phyloP scores from a whole-genome alignment of 2,888 invertebrate species.

The Patella caerulea region DNA sequence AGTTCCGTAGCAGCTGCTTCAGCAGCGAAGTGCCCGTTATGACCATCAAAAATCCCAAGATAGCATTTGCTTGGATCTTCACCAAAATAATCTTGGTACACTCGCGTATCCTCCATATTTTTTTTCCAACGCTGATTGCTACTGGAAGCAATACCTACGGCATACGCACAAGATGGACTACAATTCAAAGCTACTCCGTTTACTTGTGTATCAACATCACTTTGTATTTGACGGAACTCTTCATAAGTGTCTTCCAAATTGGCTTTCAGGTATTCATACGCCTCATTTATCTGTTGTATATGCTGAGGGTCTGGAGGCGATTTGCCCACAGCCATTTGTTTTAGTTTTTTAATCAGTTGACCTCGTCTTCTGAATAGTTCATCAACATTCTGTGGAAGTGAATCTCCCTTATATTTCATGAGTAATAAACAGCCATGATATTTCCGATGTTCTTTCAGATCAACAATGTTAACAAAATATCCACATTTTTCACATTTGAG shows the following conservation, averaged over 20 bases:
- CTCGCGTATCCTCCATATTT: constrained; percentile 66
- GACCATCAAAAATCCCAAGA: constrained; percentile 66
- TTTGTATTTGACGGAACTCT: constrained; percentile 44
- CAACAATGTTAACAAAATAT: constrained; percentile 51
- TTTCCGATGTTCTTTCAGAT: constrained; percentile 56
- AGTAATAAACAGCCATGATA: constrained; percentile 61
- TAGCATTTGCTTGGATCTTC: constrained; percentile 65
- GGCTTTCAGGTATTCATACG: constrained; percentile 65
- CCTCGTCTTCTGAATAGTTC: constrained; percentile 56
- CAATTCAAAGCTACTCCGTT: constrained; percentile 58
- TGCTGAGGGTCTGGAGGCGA: constrained; percentile 41
- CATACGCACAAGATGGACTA: constrained; percentile 52
- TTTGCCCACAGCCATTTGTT: constrained; percentile 39
- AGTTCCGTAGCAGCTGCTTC: constrained; percentile 64
- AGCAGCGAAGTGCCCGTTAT: constrained; percentile 66
- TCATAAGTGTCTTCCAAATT: constrained; percentile 64
- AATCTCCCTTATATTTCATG: constrained; percentile 47
- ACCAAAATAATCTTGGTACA: constrained; percentile 67
- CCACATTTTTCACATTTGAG: constrained; percentile 60
- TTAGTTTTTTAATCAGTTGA: constrained; percentile 51
- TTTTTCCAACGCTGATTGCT: constrained; percentile 65
- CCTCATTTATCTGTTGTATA: constrained; percentile 55
- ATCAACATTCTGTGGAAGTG: constrained; percentile 49
- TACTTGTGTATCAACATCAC: constrained; percentile 55
- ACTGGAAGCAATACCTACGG: constrained; percentile 59